Conservation (phyloP, 2,888 invertebrate genomes). For the Adela reaumurella region DNA sequence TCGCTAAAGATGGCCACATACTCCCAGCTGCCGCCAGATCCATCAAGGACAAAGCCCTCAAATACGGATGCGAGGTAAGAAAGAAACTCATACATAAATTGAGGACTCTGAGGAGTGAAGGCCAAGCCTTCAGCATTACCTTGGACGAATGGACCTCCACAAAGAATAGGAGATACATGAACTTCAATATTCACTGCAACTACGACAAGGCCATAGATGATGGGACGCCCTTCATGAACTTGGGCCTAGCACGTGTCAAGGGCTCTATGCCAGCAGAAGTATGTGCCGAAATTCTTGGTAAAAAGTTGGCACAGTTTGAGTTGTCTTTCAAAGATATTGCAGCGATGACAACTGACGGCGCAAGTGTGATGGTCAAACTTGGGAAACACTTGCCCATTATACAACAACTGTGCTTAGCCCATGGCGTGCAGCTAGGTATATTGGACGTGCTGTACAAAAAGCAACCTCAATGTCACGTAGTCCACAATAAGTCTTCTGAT, state of each 20-base stretch:
- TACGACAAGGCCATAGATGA: not conserved
- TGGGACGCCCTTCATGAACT: not conserved
- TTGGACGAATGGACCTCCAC: not conserved
- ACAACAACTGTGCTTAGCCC: constrained; percentile 14
- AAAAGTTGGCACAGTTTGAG: constrained; percentile 7
- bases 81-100: too few relatives aligned
- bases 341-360: not conserved
- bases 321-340: not conserved
- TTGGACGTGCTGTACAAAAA: constrained; percentile 12
- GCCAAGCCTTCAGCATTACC: not conserved
- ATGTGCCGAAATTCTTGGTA: not conserved
- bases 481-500: not conserved
- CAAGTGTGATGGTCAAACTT: not conserved
- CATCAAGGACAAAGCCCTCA: too few relatives aligned
- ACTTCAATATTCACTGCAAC: not conserved
- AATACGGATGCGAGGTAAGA: too few relatives aligned
- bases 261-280: not conserved
- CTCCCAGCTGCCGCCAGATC: too few relatives aligned
- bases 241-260: not conserved
- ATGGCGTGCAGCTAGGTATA: constrained; percentile 13
- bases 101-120: not conserved
- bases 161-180: not conserved
- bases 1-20: too few relatives aligned
- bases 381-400: constrained; percentile 8
- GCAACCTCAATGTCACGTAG: not conserved